Evolutionary conservation across 2,888 invertebrate species (phyloP), one percentile per base, ranked within the genome.

Genomic region (Cybosia mesomella): DNA sequence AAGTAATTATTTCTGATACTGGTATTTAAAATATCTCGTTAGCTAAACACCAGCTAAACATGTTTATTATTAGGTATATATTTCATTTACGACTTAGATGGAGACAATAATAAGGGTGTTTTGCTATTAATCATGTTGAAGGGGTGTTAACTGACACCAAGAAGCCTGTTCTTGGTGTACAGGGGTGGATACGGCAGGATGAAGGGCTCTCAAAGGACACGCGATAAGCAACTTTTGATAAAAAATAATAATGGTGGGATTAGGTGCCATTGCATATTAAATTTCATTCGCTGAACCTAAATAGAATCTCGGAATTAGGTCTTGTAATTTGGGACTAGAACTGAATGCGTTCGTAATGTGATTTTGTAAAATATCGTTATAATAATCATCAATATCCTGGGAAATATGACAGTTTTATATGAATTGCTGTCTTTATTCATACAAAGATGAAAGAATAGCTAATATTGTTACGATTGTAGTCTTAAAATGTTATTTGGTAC

Each of bases 181-280:
- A 24, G 21, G 62, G 59, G 24, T 34, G 66, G 70, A 53, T 69
- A 59, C 64, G 70, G 68, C 73, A 57, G 67, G 21, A 58, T n/a
- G 55, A 21, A 57, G 58, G 39, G 39, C 28, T 24, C 53, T 8
- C 34, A 58, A 57, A 21, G 67, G 57, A 59, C 58, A 68, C 32
- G 63, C 60, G 73, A 68, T 79, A 69, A 79, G 71, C 65, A 66
- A 66, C 49, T 9, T 53, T 62, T 66, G 65, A 76, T 76, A 67
- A 76, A 64, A 60, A 54, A 22, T 18, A 34, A 65, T 55, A 10
- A 55, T 24, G 8, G 22, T 32, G 49, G 54, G 54, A 49, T 1
- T 18, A 43, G 43, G 43, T 43, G 18, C 7, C 22, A n/a, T 60
- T 43, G 24, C 18, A 24, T 60, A 24, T 60, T 60, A 43, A 39